A percentile compares a stretch with the other conserved stretches of the same genome.
These are phyloP conservation scores for Mesorhabditis spiculigera DNA, from an alignment of 2,888 invertebrate genomes.

Conservation along the genomic window DNA sequence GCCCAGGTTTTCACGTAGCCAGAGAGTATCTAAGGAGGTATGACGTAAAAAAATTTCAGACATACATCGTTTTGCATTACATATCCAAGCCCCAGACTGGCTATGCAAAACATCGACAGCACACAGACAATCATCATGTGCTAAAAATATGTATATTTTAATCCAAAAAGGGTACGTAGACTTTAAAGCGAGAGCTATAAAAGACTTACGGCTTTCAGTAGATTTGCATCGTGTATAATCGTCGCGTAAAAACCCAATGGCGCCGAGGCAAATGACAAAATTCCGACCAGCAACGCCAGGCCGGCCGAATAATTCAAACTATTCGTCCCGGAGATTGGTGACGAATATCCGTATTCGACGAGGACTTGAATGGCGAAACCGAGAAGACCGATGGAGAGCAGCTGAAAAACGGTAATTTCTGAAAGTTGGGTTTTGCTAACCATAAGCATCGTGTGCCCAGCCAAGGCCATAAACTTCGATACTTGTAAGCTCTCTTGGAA, in stretches of 20 bases:
- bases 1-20: background rate
- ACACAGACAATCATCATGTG: background rate
- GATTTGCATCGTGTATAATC: slow-evolving; percentile 18
- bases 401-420: slow-evolving; percentile 15
- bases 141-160: background rate
- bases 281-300: slow-evolving; percentile 16
- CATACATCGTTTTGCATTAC: background rate
- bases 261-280: slow-evolving; percentile 23
- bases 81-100: background rate
- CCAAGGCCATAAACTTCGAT: background rate
- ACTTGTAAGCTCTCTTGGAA: background rate
- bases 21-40: background rate
- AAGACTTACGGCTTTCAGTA: slow-evolving; percentile 16
- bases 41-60: no score
- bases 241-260: slow-evolving; percentile 26
- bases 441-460: background rate
- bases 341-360: slow-evolving; percentile 19
- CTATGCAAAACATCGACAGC: background rate
- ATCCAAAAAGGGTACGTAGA: background rate
- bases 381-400: slow-evolving; percentile 20
- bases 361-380: slow-evolving; percentile 23
- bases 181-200: background rate
- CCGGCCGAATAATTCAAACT: slow-evolving; percentile 15
- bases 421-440: background rate
- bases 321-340: slow-evolving; percentile 21